Conservation (phyloP, 1,140 invertebrate genomes). For the Tenebrio molitor region DNA sequence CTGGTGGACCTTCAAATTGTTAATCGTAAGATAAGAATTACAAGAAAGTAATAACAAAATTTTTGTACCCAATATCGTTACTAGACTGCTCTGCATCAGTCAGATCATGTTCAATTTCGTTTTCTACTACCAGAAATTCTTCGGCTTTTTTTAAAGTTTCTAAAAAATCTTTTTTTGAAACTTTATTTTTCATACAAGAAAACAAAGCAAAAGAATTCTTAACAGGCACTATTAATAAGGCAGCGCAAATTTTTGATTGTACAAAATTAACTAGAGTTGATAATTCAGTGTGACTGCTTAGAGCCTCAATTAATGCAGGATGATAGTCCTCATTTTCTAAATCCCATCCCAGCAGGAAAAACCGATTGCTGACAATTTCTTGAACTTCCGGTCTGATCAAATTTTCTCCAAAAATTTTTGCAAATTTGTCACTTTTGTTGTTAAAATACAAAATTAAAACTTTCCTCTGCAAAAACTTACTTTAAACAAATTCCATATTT, state of each 20-base stretch:
- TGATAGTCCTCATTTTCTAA: conserved; percentile 52
- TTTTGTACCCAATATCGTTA: conserved; percentile 45
- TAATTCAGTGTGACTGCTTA: conserved; percentile 46
- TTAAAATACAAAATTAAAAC: conserved; percentile 55
- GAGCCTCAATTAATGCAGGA: conserved; percentile 47
- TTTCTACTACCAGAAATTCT: conserved; percentile 44
- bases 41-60: conserved; percentile 8
- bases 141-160: conserved; percentile 46
- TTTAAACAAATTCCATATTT: not conserved
- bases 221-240: conserved; percentile 51
- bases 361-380: conserved; percentile 47
- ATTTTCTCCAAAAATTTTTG: conserved; percentile 49
- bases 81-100: conserved; percentile 31
- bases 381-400: conserved; percentile 44
- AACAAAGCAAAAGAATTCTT: conserved; percentile 48
- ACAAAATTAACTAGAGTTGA: conserved; percentile 44
- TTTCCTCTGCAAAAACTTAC: conserved; percentile 51
- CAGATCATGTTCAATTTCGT: conserved; percentile 49
- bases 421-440: conserved; percentile 53
- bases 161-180: conserved; percentile 44
- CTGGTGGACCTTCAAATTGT: conserved; percentile 49
- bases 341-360: conserved; percentile 56
- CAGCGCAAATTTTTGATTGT: conserved; percentile 39
- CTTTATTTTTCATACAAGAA: conserved; percentile 48
- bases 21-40: not conserved